A percentile compares a stretch with the other conserved stretches of the same genome.
phyloP scores from a whole-genome alignment of 2,113 vertebrate species.

The Symphodus melops region DNA sequence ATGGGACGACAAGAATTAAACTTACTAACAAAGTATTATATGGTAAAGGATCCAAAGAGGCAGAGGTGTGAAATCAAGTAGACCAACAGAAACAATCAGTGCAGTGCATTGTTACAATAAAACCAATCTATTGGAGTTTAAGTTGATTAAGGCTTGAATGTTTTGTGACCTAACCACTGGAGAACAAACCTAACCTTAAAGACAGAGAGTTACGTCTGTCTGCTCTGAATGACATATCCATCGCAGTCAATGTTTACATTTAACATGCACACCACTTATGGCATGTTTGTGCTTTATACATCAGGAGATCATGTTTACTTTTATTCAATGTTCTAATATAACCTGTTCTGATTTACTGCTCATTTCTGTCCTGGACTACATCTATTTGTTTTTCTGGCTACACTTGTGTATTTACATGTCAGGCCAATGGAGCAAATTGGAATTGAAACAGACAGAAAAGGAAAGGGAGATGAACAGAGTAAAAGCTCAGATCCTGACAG shows the following conservation, averaged over 20 bases:
- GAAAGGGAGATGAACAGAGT: slow-evolving; percentile 51
- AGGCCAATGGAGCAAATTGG: slow-evolving; percentile 35
- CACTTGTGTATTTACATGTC: slow-evolving; percentile 19
- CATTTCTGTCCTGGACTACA: background rate
- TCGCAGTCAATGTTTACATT: slow-evolving; percentile 1
- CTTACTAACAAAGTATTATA: too few relatives aligned
- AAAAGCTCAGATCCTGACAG: slow-evolving; percentile 68
- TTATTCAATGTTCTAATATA: background rate
- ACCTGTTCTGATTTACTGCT: background rate
- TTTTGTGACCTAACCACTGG: background rate
- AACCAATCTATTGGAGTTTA: background rate
- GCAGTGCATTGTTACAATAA: background rate
- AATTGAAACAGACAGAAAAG: slow-evolving; percentile 38
- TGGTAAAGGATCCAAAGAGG: too few relatives aligned
- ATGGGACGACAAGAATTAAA: too few relatives aligned
- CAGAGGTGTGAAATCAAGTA: too few relatives aligned
- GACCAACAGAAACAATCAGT: too few relatives aligned
- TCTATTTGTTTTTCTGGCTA: background rate
- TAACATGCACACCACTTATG: background rate
- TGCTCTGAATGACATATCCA: background rate
- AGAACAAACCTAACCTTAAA: background rate
- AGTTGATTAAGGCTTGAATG: slow-evolving; percentile 5
- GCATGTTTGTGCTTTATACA: background rate
- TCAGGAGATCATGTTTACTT: background rate
- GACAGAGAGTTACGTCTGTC: too few relatives aligned